These are phyloP conservation scores for Cichladusa arquata DNA, from an alignment of 2,113 vertebrate genomes.

Conservation along the genomic window DNA sequence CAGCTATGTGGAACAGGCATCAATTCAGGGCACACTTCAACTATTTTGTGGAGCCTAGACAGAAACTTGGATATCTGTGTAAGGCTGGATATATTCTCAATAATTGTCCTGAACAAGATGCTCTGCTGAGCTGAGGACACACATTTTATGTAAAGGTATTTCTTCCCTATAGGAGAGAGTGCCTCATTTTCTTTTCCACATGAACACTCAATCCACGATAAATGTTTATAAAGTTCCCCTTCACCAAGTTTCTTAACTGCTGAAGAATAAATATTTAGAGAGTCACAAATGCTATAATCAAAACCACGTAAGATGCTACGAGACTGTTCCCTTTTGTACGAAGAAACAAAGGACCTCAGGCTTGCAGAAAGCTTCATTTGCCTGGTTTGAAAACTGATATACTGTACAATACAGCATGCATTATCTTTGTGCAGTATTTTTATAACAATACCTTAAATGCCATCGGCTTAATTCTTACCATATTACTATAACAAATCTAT, in stretches of 20 bases:
- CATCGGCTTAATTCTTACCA: slow-evolving; percentile 66
- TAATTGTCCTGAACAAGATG: background rate
- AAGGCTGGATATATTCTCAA: background rate
- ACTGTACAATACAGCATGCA: background rate
- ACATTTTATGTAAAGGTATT: background rate
- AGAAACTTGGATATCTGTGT: background rate
- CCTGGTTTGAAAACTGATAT: slow-evolving; percentile 51
- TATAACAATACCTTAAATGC: slow-evolving; percentile 64
- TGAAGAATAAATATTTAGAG: slow-evolving; percentile 52
- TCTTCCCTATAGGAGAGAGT: background rate
- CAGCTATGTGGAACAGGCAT: background rate
- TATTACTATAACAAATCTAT: slow-evolving; percentile 62
- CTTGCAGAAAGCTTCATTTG: slow-evolving; percentile 37
- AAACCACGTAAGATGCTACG: slow-evolving; percentile 30
- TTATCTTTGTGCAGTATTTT: slow-evolving; percentile 60
- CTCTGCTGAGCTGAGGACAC: background rate
- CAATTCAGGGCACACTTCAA: background rate
- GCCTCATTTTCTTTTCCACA: slow-evolving; percentile 16
- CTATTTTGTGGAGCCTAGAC: background rate
- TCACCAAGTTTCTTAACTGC: slow-evolving; percentile 32
- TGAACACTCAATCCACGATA: background rate
- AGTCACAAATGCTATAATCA: slow-evolving; percentile 41
- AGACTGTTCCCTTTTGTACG: background rate
- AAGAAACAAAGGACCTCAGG: slow-evolving; percentile 35
- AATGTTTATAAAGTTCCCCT: slow-evolving; percentile 25